These are phyloP conservation scores for Schizaphis graminum DNA, from an alignment of 2,888 invertebrate genomes.

Conservation along the genomic window DNA sequence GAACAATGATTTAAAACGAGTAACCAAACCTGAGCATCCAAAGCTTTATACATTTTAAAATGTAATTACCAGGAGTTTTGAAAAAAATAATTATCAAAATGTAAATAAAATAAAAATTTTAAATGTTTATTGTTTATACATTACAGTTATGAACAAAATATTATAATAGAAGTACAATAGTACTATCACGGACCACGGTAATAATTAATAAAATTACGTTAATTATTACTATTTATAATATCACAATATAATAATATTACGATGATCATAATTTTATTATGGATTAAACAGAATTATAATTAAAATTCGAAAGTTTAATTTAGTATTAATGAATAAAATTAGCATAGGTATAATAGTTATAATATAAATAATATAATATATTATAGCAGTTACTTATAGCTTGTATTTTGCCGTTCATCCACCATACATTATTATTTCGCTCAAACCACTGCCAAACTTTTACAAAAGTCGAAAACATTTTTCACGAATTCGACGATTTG, in stretches of 20 bases:
- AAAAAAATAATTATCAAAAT: not conserved
- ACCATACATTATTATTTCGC: not conserved
- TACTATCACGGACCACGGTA: no score
- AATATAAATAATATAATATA: no score
- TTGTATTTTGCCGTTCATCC: not conserved
- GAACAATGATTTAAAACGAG: not conserved
- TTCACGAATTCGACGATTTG: conserved; percentile 25
- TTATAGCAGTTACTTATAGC: not conserved
- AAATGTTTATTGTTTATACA: not conserved
- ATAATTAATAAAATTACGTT: not conserved
- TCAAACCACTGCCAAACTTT: not conserved
- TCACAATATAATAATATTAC: not conserved
- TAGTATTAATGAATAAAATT: not conserved
- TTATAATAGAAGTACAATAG: not conserved
- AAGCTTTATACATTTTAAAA: not conserved
- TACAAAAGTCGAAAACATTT: conserved; percentile 53
- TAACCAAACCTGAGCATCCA: not conserved
- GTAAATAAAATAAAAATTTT: not conserved
- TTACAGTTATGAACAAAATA: not conserved
- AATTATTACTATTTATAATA: not conserved
- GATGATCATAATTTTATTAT: not conserved
- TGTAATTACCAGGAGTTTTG: not conserved
- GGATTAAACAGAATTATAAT: not conserved
- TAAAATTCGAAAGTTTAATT: not conserved
- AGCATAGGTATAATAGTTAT: not conserved